Evolutionary conservation across 2,797 vertebrate species (phyloP), one percentile per base, ranked within the genome.

Genomic region (Cossypha polioptera): DNA sequence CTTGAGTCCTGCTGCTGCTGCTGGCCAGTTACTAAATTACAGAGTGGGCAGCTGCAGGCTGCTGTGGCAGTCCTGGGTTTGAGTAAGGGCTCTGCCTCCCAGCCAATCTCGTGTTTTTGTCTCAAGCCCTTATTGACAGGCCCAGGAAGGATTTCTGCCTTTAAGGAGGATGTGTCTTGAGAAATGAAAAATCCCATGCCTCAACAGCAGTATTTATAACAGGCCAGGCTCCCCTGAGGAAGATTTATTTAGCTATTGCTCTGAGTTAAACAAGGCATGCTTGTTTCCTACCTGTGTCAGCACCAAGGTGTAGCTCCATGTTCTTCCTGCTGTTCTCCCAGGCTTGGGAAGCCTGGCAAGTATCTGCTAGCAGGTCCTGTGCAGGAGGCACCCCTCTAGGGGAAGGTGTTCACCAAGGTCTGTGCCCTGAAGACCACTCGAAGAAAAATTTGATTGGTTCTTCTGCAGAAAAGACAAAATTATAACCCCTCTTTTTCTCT

Each of bases 221-320:
- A 59, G 54, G 33, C 40, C 11, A 65, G 29, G 65, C 78, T 86
- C 29, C 19, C 22, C 22, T 6, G 33, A 80, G 58, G 69, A 65
- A 62, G 14, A 28, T 65, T 33, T 63, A n/a, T 51, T 50, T 40
- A 40, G 47, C 55, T 68, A 0, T 65, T 85, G 35, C 29, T 75
- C 50, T n/a, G 29, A 72, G 51, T 66, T 86, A 72, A 38, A 72
- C 4, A 3, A 13, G 26, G 29, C 24, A 11, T 0, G 2, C 51
- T 91, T 67, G 25, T 71, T 83, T 93, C 45, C n/a, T 54, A 2
- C 36, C 40, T 51, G 7, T 38, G n/a, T 66, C 21, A 76, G 50
- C 42, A 72, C 11, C 38, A 45, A 25, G 43, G 15, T 4, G 2
- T 29, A 51, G 51, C 22, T 58, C 42, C 1, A 0, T 28, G 7